Percentiles rank a stretch among this genome's conserved stretches.
Conservation (phyloP, 2,113 vertebrate genomes). For the Laterallus jamaicensis region DNA sequence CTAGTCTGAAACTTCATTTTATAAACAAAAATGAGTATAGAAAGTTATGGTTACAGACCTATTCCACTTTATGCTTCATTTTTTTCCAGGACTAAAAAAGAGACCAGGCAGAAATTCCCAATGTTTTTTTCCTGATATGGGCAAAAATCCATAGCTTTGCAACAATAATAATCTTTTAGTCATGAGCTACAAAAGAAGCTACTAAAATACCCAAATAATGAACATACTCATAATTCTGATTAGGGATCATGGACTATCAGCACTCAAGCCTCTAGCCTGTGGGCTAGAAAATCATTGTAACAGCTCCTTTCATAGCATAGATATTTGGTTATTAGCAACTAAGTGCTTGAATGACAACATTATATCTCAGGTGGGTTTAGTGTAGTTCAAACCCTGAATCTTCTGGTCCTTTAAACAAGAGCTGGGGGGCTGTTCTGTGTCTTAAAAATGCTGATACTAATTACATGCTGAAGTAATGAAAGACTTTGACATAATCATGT, state of each 20-base stretch:
- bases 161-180: not conserved
- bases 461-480: not conserved
- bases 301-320: not conserved
- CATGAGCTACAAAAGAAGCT: not conserved
- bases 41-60: not conserved
- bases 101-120: not conserved
- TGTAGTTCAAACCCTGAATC: not conserved
- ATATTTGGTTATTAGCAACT: not conserved
- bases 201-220: not conserved
- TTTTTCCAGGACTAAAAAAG: not conserved
- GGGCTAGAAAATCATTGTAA: not conserved
- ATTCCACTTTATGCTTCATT: not conserved
- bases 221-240: not conserved
- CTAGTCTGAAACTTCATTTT: not conserved
- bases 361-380: not conserved
- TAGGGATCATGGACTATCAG: not conserved
- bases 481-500: not conserved
- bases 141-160: not conserved
- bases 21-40: not conserved
- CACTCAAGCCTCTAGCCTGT: not conserved
- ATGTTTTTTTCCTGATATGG: not conserved
- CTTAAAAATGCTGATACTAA: not conserved
- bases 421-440: not conserved
- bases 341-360: not conserved
- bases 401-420: not conserved